Evolutionary conservation across 2,797 vertebrate species (phyloP).

Genomic region (Tiaroga cobitis): DNA sequence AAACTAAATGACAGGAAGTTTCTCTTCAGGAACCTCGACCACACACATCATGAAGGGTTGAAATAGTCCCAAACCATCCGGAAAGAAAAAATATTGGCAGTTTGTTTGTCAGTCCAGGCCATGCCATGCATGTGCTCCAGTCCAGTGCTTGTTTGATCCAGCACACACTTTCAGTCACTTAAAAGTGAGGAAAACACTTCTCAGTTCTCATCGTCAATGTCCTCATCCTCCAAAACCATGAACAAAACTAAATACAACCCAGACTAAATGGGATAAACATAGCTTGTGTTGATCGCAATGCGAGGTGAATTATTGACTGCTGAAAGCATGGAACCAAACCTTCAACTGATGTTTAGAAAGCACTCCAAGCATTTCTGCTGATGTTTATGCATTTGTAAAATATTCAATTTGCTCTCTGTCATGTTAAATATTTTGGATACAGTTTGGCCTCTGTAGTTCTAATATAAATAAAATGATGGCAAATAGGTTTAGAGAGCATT

Average conservation of each 20-base stretch:
- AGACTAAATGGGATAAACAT: not conserved
- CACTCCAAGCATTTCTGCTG: not conserved
- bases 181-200: not conserved
- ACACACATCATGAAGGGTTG: constrained; percentile 74
- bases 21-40: constrained; percentile 85
- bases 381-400: not conserved
- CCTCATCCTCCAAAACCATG: not conserved
- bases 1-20: constrained; percentile 86
- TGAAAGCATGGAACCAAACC: not conserved
- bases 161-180: not conserved
- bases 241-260: not conserved
- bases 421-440: not conserved
- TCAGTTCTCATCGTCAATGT: not conserved
- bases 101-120: not conserved
- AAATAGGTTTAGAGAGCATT: not conserved
- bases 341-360: constrained; percentile 4
- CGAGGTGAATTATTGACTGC: constrained; percentile 12
- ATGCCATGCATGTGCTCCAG: not conserved
- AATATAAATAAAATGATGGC: not conserved
- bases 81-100: not conserved
- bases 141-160: not conserved
- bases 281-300: not conserved
- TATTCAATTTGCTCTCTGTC: not conserved
- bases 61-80: not conserved
- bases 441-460: not conserved